These are phyloP conservation scores for Gambusia yucatana DNA, from an alignment of 2,797 vertebrate species.

Conservation along the genomic window DNA sequence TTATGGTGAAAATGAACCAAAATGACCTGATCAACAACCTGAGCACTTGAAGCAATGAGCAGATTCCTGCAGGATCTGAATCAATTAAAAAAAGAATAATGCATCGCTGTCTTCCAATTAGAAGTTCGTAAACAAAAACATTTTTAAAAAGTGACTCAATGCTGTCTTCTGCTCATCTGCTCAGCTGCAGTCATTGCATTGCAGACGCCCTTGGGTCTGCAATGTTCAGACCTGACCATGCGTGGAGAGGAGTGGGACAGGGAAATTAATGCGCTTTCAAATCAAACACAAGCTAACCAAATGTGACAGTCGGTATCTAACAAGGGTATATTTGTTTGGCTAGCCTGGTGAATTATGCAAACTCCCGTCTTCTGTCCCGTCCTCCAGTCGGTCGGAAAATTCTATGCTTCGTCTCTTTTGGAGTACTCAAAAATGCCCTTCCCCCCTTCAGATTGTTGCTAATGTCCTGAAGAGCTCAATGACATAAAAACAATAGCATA, in stretches of 20 bases:
- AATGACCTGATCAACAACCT: conserved; percentile 32
- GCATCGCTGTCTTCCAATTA: conserved; percentile 31
- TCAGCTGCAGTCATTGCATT: conserved; percentile 71
- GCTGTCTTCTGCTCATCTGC: conserved; percentile 56
- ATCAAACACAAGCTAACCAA: conserved; percentile 65
- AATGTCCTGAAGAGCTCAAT: conserved; percentile 49
- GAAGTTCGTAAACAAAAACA: conserved; percentile 30
- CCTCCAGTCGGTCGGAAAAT: conserved; percentile 51
- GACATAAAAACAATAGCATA: conserved; percentile 48
- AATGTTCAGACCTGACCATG: conserved; percentile 66
- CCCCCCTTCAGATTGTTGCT: conserved; percentile 36
- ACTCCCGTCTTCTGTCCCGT: conserved; percentile 54
- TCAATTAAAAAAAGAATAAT: conserved; percentile 12
- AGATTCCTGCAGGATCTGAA: conserved; percentile 15
- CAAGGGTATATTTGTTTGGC: conserved; percentile 70
- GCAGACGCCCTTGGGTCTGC: conserved; percentile 61
- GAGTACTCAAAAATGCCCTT: conserved; percentile 25
- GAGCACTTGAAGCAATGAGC: conserved; percentile 61
- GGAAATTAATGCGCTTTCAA: conserved; percentile 60
- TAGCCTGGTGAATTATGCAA: conserved; percentile 73
- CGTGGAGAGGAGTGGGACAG: conserved; percentile 38
- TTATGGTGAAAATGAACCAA: conserved; percentile 21
- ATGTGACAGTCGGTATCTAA: conserved; percentile 72
- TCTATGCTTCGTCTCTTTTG: conserved; percentile 29
- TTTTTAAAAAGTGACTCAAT: conserved; percentile 25